A percentile compares a stretch with the other conserved stretches of the same genome.
These are phyloP conservation scores for Seriola aureovittata DNA, from an alignment of 2,113 vertebrate species.

Conservation along the genomic window DNA sequence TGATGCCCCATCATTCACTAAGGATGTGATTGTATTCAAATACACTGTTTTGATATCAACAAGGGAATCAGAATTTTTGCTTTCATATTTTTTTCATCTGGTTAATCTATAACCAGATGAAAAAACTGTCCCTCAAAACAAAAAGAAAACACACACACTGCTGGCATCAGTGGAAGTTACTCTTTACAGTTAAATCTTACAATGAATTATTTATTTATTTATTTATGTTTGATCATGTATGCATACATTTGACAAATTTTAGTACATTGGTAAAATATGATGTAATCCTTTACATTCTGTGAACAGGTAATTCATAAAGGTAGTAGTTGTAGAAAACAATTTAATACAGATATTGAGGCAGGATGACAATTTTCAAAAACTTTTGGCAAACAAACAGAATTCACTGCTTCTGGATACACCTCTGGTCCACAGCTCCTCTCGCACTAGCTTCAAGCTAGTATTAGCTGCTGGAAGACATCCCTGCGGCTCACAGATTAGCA, in stretches of 20 bases:
- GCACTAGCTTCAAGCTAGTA: neutral
- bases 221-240: too few species aligned
- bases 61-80: neutral
- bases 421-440: too few species aligned
- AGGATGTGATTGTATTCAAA: neutral
- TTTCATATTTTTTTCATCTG: neutral
- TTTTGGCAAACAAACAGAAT: too few species aligned
- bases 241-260: too few species aligned
- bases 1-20: neutral
- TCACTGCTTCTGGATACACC: too few species aligned
- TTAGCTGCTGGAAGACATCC: neutral
- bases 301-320: too few species aligned
- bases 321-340: too few species aligned
- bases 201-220: too few species aligned
- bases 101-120: neutral
- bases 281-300: too few species aligned
- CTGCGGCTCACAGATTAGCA: neutral
- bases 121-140: neutral
- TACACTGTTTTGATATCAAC: neutral
- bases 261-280: too few species aligned
- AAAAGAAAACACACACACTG: neutral
- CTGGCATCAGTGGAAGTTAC: neutral
- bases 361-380: too few species aligned
- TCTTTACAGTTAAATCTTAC: neutral
- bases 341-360: too few species aligned